Conservation (phyloP, 2,888 invertebrate genomes). For the Patella pellucida region DNA sequence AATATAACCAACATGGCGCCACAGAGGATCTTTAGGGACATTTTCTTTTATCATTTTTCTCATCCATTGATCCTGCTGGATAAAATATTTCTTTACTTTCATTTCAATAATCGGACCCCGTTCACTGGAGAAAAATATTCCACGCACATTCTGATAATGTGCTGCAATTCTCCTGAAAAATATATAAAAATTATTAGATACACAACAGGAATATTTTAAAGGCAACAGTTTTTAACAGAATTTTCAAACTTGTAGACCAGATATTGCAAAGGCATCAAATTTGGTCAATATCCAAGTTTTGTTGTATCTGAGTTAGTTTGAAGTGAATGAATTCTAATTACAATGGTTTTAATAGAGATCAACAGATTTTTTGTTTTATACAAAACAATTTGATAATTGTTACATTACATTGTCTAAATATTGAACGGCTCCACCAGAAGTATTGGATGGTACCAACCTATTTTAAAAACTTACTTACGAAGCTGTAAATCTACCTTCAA, state of each 20-base stretch:
- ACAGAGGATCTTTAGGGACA: slow-evolving; percentile 47
- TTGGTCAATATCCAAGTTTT: too few species aligned
- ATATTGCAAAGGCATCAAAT: too few species aligned
- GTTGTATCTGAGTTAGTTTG: too few species aligned
- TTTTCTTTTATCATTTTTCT: slow-evolving; percentile 46
- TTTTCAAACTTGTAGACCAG: too few species aligned
- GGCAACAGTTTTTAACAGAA: too few species aligned
- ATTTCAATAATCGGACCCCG: slow-evolving; percentile 27
- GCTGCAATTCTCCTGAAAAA: slow-evolving; percentile 61
- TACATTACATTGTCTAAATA: too few species aligned
- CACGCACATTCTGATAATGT: slow-evolving; percentile 57
- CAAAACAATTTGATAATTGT: too few species aligned
- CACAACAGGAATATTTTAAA: too few species aligned
- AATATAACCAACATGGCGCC: slow-evolving; percentile 61
- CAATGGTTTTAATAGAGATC: too few species aligned
- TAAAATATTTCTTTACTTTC: slow-evolving; percentile 49
- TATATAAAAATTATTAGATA: background rate
- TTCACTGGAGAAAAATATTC: slow-evolving; percentile 36
- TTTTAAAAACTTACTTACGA: slow-evolving; percentile 43
- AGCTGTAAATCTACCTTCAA: slow-evolving; percentile 64
- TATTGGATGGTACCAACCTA: background rate
- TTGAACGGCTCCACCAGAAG: too few species aligned
- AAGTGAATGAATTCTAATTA: too few species aligned
- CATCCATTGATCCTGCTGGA: slow-evolving; percentile 57
- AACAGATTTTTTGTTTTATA: too few species aligned